These are phyloP conservation scores for Thunnus maccoyii DNA, from an alignment of 2,113 vertebrate species.

Conservation along the genomic window DNA sequence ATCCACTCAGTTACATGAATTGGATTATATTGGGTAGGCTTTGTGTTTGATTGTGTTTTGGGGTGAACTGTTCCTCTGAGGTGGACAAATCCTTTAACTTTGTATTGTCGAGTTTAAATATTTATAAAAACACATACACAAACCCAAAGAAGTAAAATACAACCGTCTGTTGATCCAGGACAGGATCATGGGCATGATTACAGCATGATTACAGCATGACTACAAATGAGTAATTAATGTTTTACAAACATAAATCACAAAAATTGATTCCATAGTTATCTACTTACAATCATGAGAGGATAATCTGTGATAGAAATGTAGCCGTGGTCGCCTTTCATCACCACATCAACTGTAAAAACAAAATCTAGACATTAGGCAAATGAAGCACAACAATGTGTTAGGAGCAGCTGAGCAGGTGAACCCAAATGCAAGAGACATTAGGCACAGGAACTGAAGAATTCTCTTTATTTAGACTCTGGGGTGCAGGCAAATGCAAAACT, in stretches of 20 bases:
- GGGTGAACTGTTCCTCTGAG: neutral
- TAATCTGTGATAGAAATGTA: slow-evolving; percentile 92
- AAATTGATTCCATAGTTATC: neutral
- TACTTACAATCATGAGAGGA: slow-evolving; percentile 94
- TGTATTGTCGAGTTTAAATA: neutral
- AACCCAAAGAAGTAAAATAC: neutral
- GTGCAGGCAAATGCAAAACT: no score
- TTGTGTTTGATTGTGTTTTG: neutral
- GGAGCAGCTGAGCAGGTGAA: no score
- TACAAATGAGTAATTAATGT: neutral
- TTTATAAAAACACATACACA: neutral
- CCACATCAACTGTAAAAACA: slow-evolving; percentile 85
- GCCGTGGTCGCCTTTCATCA: slow-evolving; percentile 89
- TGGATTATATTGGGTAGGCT: no score
- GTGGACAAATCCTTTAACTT: neutral
- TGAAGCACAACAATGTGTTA: neutral
- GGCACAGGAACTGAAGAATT: no score
- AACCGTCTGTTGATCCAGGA: neutral
- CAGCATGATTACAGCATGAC: no score
- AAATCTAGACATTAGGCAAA: slow-evolving; percentile 45
- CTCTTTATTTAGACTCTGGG: no score
- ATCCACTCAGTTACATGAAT: no score
- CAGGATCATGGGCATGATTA: neutral
- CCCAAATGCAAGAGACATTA: no score
- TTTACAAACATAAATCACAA: neutral